Evolutionary conservation across 2,113 vertebrate genomes (phyloP).

Genomic region (Burhinus bistriatus): DNA sequence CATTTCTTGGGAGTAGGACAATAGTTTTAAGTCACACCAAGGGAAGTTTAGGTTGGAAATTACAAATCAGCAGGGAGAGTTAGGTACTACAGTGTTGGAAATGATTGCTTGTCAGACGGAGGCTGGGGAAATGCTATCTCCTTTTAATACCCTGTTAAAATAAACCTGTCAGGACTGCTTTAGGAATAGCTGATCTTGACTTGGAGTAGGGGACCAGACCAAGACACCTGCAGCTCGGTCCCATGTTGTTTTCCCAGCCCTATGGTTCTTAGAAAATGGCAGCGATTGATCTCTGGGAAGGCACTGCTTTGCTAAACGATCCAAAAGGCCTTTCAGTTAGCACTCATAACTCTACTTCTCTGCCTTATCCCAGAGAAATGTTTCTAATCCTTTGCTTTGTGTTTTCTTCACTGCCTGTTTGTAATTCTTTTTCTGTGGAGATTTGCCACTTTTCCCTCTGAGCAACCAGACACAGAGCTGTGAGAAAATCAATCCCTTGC

Average conservation of each 20-base stretch:
- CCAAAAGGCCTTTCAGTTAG: not conserved
- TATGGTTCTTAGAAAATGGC: not conserved
- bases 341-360: not conserved
- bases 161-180: not conserved
- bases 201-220: not conserved
- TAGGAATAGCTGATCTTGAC: not conserved
- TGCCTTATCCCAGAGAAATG: not conserved
- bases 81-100: not conserved
- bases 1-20: not conserved
- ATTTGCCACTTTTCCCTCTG: not conserved
- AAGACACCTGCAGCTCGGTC: not conserved
- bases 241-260: fast-evolving
- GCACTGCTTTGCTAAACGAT: not conserved
- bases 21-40: not conserved
- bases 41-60: not conserved
- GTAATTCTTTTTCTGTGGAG: not conserved
- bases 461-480: not conserved
- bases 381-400: not conserved
- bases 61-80: not conserved
- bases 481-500: not conserved
- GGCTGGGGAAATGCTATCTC: not conserved
- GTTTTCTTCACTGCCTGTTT: not conserved
- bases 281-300: not conserved
- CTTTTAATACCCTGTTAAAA: not conserved
- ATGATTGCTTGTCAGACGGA: not conserved